A percentile compares a stretch with the other conserved stretches of the same genome.
Conservation (phyloP, 2,113 vertebrate species). For the Lepus europaeus region DNA sequence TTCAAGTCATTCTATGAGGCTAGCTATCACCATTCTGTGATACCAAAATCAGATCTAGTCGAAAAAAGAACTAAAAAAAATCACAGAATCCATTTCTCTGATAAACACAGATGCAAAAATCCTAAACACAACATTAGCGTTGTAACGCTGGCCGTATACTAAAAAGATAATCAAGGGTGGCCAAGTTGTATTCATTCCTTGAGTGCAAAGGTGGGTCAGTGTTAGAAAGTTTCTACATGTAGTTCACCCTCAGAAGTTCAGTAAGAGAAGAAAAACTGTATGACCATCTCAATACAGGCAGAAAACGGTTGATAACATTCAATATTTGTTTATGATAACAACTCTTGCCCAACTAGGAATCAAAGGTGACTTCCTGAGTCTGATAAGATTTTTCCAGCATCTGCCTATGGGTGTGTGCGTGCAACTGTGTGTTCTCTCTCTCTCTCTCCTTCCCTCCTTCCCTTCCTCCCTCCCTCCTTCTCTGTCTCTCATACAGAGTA, state of each 20-base stretch:
- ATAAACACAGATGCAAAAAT: not conserved
- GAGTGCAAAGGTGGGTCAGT: not conserved
- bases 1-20: not conserved
- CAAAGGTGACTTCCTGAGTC: slow-evolving; percentile 44
- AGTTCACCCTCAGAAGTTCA: not conserved
- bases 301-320: not conserved
- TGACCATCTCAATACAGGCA: not conserved
- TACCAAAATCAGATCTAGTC: not conserved
- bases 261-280: not conserved
- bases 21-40: not conserved
- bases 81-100: not conserved
- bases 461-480: not conserved
- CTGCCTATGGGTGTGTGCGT: fast-evolving
- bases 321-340: slow-evolving; percentile 43
- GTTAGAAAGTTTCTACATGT: not conserved
- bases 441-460: not conserved
- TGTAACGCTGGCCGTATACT: not conserved
- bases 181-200: not conserved
- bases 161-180: not conserved
- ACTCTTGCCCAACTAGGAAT: not conserved
- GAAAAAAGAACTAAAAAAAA: not conserved
- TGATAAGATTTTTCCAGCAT: not conserved
- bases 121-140: not conserved
- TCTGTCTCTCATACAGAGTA: too few species aligned
- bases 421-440: not conserved